Conservation (phyloP, 2,113 vertebrate species). For the Parus major region DNA sequence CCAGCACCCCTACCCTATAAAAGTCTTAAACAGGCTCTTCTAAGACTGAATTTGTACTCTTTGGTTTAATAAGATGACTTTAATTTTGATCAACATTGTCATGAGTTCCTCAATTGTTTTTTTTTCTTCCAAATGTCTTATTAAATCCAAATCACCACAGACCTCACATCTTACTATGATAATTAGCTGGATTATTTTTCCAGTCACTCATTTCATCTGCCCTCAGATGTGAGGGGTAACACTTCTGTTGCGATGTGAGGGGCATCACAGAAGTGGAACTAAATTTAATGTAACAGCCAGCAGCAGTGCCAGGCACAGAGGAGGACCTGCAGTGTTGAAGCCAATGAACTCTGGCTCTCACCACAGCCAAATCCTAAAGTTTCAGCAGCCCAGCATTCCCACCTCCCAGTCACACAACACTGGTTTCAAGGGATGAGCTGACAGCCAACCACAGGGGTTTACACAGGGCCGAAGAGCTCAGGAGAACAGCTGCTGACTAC, state of each 20-base stretch:
- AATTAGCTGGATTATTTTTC: neutral
- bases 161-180: neutral
- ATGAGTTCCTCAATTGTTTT: neutral
- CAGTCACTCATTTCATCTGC: neutral
- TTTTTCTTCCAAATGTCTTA: neutral
- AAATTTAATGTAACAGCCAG: neutral
- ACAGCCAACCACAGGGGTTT: neutral
- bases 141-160: neutral
- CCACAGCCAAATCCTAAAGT: rapidly evolving
- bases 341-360: neutral
- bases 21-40: neutral
- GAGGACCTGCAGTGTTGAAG: neutral
- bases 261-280: neutral
- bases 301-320: neutral
- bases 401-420: neutral
- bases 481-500: neutral
- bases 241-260: neutral
- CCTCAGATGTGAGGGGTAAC: neutral
- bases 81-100: neutral
- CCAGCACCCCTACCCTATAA: too few species aligned
- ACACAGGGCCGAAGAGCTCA: neutral
- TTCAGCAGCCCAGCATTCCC: neutral
- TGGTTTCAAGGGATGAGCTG: neutral
- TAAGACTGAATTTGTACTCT: neutral
- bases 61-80: neutral